These are phyloP conservation scores for Deilephila porcellus DNA, from an alignment of 2,888 invertebrate genomes.

Conservation along the genomic window DNA sequence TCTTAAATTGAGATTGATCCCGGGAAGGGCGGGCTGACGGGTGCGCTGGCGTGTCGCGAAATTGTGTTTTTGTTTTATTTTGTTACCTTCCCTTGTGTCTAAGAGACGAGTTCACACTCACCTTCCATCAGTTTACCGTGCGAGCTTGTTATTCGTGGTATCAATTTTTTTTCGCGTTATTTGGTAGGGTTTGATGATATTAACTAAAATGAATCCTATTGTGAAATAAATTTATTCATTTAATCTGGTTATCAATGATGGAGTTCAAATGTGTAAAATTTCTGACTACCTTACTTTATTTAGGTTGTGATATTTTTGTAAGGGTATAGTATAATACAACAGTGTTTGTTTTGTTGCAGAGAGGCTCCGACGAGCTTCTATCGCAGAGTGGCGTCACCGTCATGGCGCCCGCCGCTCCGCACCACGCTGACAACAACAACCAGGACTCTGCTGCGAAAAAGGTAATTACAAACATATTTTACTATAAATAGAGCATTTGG, in stretches of 20 bases:
- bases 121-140: conserved; percentile 41
- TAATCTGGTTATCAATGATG: too few species aligned
- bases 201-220: too few species aligned
- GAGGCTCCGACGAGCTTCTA: conserved; percentile 98
- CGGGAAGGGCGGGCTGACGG: conserved; percentile 67
- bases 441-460: conserved; percentile 96
- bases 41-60: conserved; percentile 58
- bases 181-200: neutral
- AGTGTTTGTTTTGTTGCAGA: conserved; percentile 85
- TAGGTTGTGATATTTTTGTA: too few species aligned
- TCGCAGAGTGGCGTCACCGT: conserved; percentile 97
- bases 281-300: too few species aligned
- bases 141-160: conserved; percentile 5
- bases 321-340: conserved; percentile 13
- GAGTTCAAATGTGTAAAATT: too few species aligned
- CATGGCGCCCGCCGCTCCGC: conserved; percentile 96
- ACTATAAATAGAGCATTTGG: neutral
- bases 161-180: conserved; percentile 21
- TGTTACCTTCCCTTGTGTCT: conserved; percentile 45
- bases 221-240: too few species aligned
- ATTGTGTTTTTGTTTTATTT: conserved; percentile 70
- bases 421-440: conserved; percentile 96
- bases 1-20: conserved; percentile 84
- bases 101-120: conserved; percentile 24
- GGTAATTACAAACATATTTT: conserved; percentile 81